These are phyloP conservation scores for Platorchestia sp. DNA, from an alignment of 1,140 invertebrate species.

Conservation along the genomic window DNA sequence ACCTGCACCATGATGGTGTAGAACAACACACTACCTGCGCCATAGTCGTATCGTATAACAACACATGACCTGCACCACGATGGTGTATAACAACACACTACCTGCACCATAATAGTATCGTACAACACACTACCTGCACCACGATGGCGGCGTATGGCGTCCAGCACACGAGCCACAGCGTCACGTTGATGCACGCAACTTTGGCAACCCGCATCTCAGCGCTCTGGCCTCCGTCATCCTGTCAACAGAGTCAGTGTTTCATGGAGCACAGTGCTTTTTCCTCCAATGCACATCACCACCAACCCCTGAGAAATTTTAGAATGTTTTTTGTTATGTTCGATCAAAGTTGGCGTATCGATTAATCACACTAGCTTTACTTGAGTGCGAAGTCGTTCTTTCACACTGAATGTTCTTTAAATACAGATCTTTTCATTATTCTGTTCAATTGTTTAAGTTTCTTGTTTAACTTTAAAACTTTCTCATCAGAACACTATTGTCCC, in stretches of 20 bases:
- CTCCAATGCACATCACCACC: neutral
- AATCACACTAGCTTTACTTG: too few relatives aligned
- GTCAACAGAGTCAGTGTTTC: neutral
- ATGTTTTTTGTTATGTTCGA: neutral
- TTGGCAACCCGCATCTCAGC: slow-evolving; percentile 70
- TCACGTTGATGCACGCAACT: slow-evolving; percentile 71
- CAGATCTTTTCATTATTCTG: too few relatives aligned
- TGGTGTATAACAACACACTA: neutral
- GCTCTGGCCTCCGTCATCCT: slow-evolving; percentile 66
- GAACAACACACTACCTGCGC: too few relatives aligned
- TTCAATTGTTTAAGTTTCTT: too few relatives aligned
- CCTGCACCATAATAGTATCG: neutral
- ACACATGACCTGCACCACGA: slow-evolving; percentile 69
- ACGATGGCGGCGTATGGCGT: slow-evolving; percentile 71
- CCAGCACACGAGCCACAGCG: slow-evolving; percentile 71
- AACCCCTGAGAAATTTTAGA: neutral
- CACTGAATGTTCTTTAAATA: too few relatives aligned
- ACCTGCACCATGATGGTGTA: too few relatives aligned
- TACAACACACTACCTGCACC: slow-evolving; percentile 61
- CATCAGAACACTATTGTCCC: too few relatives aligned
- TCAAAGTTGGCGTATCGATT: neutral
- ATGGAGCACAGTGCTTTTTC: neutral
- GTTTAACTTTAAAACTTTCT: too few relatives aligned
- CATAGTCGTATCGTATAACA: too few relatives aligned
- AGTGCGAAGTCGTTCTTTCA: too few relatives aligned